These are phyloP conservation scores for Opisthograptis luteolata DNA, from an alignment of 2,888 invertebrate species.

Conservation along the genomic window DNA sequence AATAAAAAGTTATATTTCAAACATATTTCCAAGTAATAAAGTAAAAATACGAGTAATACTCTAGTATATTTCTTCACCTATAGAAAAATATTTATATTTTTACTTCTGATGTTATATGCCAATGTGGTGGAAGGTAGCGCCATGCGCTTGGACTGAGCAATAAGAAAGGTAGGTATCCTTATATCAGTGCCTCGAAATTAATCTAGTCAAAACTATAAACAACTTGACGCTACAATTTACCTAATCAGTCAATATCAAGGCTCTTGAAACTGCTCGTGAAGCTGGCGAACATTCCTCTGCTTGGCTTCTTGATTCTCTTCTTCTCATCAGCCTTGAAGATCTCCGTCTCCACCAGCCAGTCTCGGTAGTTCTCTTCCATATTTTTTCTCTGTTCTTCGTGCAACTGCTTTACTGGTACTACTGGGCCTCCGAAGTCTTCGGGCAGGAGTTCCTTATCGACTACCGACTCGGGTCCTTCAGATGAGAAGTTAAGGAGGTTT, in stretches of 20 bases:
- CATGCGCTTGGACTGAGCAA: too few species aligned
- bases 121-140: too few species aligned
- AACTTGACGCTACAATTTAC: constrained; percentile 1
- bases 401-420: constrained; percentile 78
- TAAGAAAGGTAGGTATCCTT: neutral
- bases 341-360: constrained; percentile 86
- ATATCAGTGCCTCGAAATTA: neutral
- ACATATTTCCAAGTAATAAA: too few species aligned
- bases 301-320: constrained; percentile 75
- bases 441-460: constrained; percentile 75
- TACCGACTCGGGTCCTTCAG: constrained; percentile 76
- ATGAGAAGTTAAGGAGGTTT: constrained; percentile 84
- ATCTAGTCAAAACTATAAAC: constrained; percentile 7
- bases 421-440: constrained; percentile 86
- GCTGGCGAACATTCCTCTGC: constrained; percentile 77
- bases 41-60: too few species aligned
- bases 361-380: constrained; percentile 84
- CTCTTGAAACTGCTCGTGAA: constrained; percentile 79
- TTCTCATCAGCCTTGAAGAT: constrained; percentile 81
- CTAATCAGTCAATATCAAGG: constrained; percentile 74
- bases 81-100: too few species aligned
- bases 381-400: constrained; percentile 82
- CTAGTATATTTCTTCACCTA: too few species aligned
- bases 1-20: too few species aligned
- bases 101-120: too few species aligned